These are phyloP conservation scores for Platygyra sinensis DNA, from an alignment of 64 coral and sea anemone genomes.

Conservation along the genomic window DNA sequence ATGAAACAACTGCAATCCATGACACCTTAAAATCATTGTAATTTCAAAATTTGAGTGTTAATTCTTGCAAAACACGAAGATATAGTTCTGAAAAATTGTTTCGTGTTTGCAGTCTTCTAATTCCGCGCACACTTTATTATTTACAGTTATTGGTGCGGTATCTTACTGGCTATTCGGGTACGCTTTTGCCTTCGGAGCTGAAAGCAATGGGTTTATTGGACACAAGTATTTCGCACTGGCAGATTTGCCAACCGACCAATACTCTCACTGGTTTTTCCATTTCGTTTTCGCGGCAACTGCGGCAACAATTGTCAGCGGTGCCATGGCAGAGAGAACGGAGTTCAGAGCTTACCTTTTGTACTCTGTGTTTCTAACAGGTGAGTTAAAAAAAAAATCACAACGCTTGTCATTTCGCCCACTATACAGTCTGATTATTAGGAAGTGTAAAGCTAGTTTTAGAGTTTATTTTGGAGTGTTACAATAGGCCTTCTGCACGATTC, in stretches of 20 bases:
- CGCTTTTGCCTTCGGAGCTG: slow-evolving; percentile 66
- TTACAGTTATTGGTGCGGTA: slow-evolving; percentile 56
- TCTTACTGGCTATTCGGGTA: slow-evolving; percentile 73
- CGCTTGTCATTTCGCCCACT: too few species aligned
- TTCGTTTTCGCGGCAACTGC: slow-evolving; percentile 81
- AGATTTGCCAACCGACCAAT: slow-evolving; percentile 5
- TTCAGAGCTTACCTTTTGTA: slow-evolving; percentile 74
- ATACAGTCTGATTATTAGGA: too few species aligned
- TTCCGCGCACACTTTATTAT: background rate
- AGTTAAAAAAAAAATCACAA: background rate
- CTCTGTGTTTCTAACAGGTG: slow-evolving; percentile 71
- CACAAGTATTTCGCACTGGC: slow-evolving; percentile 55
- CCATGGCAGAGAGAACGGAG: slow-evolving; percentile 79
- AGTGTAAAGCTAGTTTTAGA: too few species aligned
- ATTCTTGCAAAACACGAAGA: too few species aligned
- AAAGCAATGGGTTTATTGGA: slow-evolving; percentile 70
- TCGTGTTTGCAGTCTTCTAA: background rate
- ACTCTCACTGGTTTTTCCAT: slow-evolving; percentile 74
- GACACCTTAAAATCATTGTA: too few species aligned
- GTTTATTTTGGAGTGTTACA: too few species aligned
- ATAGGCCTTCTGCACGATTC: too few species aligned
- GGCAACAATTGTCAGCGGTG: slow-evolving; percentile 83
- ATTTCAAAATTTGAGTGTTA: too few species aligned
- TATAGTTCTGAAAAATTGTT: too few species aligned
- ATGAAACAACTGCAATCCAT: too few species aligned